phyloP scores from a whole-genome alignment of 2,797 vertebrate genomes.

The Ibycter americanus region DNA sequence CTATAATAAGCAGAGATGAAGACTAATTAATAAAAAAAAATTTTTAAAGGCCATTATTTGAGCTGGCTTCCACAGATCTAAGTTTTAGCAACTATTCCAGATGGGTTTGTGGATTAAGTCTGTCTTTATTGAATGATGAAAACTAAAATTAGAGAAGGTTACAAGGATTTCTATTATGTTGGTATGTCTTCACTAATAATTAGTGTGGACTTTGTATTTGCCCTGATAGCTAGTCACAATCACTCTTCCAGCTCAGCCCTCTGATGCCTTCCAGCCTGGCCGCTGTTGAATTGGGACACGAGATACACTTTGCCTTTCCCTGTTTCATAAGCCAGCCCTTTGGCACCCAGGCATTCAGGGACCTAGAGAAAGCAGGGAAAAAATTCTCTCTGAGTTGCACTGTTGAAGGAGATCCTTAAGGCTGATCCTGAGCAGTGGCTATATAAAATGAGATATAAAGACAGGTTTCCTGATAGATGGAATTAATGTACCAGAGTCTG shows the following conservation, averaged over 20 bases:
- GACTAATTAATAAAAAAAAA: neutral
- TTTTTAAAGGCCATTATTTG: neutral
- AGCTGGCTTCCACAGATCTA: neutral
- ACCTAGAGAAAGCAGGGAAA: neutral
- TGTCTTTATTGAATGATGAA: neutral
- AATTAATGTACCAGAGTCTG: neutral
- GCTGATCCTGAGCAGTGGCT: neutral
- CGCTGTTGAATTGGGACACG: neutral
- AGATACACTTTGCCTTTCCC: neutral
- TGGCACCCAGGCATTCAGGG: neutral
- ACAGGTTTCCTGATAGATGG: neutral
- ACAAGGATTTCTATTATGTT: neutral
- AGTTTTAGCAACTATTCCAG: neutral
- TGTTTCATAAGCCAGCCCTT: neutral
- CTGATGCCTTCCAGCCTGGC: neutral
- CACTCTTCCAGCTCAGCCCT: neutral
- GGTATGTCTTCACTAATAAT: neutral
- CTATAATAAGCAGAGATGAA: neutral
- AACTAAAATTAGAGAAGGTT: neutral
- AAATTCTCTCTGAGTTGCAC: neutral
- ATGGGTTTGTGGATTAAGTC: neutral
- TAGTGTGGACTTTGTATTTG: neutral
- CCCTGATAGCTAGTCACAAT: neutral
- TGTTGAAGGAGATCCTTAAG: neutral
- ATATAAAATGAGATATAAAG: neutral